Base-by-base conservation (phyloP, 2,888 invertebrate species). In the Lithosia quadra region DNA sequence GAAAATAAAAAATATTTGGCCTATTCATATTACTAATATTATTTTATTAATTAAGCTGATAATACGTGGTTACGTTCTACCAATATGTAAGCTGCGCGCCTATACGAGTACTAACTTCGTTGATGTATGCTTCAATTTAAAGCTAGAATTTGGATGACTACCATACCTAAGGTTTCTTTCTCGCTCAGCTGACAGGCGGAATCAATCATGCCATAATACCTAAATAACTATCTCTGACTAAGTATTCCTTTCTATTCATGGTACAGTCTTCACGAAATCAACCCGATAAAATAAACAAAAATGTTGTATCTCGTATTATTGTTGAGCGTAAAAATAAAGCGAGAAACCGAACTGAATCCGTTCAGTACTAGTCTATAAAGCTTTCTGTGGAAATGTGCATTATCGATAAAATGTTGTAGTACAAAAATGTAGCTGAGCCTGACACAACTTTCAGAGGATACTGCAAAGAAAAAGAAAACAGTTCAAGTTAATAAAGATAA, bases 341-440 rank as follows among this genome's bases (percentile, higher is more conserved):
- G 24, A 55, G 18, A 56, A 63, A 36, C 56, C 15, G 56, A 22
- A 3, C 36, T 55, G 36, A 63, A 63, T 63, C 56, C 21, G 34
- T 56, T 63, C 56, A 18, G 33, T 36, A 56, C 34, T 63, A 63
- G 63, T 36, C 36, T 36, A 63, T 24, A 33, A 33, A 63, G 63
- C 55, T 55, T 63, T 63, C 36, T 56, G 55, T 56, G 63, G 36
- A 55, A 56, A 56, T 63, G 63, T 63, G 55, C 56, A 36, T 55
- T 63, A 63, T 56, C 56, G 63, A 18, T 34, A 56, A 63, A 56
- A 56, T 63, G 63, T 63, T 63, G 56, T 55, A 36, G 33, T 53
- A 63, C 63, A 22, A 56, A 22, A 63, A 56, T 63, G 24, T 63
- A 28, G 28, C 28, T 55, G 21, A 55, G 34, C 24, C 28, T 53